Conservation (phyloP, 1,140 invertebrate species). For the Drusus annulatus region DNA sequence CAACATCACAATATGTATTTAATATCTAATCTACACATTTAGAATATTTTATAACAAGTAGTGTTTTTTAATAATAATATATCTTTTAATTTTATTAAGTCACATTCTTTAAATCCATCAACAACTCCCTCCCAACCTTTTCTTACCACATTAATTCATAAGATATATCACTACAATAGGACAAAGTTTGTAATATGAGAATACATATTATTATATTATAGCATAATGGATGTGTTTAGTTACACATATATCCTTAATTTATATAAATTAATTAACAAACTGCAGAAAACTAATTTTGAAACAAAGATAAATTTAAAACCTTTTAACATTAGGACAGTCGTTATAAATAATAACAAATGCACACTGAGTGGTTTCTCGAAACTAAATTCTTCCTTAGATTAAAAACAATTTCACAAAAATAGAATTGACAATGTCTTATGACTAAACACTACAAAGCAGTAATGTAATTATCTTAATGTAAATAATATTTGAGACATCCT, state of each 20-base stretch:
- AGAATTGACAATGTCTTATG: no score
- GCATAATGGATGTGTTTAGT: neutral
- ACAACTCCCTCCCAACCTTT: neutral
- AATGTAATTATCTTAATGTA: no score
- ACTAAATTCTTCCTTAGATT: no score
- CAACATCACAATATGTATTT: neutral
- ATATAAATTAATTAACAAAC: constrained; percentile 23
- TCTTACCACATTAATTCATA: constrained; percentile 22
- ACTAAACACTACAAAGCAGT: no score
- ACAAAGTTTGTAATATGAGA: neutral
- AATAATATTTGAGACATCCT: no score
- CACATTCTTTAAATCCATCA: constrained; percentile 31
- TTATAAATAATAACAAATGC: constrained; percentile 13
- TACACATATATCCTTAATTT: neutral
- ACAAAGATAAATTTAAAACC: no score
- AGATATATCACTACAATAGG: constrained; percentile 30
- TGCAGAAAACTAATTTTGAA: neutral
- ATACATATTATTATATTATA: no score
- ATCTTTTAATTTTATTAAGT: constrained; percentile 19
- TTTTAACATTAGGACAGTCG: neutral
- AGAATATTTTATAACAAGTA: constrained; percentile 7
- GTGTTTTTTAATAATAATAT: neutral
- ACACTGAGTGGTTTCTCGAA: neutral
- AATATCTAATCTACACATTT: constrained; percentile 21
- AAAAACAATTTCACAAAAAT: no score